phyloP scores from a whole-genome alignment of 2,888 invertebrate species.

The Athripsodes cinereus region DNA sequence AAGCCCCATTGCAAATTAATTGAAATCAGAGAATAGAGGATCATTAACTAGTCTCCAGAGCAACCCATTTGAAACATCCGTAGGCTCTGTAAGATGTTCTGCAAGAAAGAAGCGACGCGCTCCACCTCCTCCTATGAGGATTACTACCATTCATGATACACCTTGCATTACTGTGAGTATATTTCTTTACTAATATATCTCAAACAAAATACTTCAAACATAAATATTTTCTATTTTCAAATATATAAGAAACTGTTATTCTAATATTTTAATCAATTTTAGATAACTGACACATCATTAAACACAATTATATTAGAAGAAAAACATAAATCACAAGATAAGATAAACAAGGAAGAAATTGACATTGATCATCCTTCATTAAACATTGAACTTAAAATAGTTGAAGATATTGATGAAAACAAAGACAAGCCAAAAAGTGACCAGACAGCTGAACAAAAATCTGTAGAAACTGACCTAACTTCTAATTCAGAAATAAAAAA shows the following conservation, averaged over 20 bases:
- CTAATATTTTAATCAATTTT: constrained; percentile 8
- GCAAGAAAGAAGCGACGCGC: constrained; percentile 60
- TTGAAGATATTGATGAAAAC: constrained; percentile 41
- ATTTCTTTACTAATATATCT: neutral
- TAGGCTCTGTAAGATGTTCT: constrained; percentile 45
- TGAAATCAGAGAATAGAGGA: constrained; percentile 40
- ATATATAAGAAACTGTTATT: no score
- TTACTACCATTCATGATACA: constrained; percentile 25
- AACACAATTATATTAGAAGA: constrained; percentile 7
- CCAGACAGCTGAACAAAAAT: neutral
- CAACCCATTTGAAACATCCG: constrained; percentile 51
- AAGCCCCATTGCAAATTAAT: constrained; percentile 7
- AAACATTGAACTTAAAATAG: constrained; percentile 45
- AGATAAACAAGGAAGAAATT: constrained; percentile 15
- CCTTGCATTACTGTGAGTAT: constrained; percentile 21
- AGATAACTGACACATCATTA: constrained; percentile 23
- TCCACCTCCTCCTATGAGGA: constrained; percentile 47
- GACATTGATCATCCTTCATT: constrained; percentile 35
- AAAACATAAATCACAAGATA: neutral
- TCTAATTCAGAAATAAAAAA: neutral
- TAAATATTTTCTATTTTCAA: no score
- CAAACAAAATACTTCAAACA: neutral
- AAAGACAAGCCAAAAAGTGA: constrained; percentile 5
- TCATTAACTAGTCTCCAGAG: constrained; percentile 53
- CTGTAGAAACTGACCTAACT: neutral